Base-by-base conservation (phyloP, 2,113 vertebrate genomes). In the Morone chrysops region DNA sequence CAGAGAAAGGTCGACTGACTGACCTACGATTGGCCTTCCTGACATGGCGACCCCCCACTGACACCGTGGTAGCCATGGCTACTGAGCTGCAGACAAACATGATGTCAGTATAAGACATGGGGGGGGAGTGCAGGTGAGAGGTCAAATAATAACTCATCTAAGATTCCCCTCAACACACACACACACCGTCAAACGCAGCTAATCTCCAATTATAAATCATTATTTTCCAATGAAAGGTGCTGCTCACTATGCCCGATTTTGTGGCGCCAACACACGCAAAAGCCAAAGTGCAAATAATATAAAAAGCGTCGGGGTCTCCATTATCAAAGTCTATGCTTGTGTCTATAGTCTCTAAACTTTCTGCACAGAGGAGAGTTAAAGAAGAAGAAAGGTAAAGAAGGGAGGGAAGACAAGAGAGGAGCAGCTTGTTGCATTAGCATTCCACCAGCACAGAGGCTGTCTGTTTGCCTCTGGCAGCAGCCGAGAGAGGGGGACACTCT, bases 391-490 rank as follows among this genome's bases (percentile, higher is more conserved):
- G 91, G 91, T 92, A 91, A 90, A 90, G 90, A 90, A 81, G 89
- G 92, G 84, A 81, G 89, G 86, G 87, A 85, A 94, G 90, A 93
- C 89, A 92, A 91, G 89, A 90, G 90, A 87, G 83, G 70, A 93
- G 90, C 92, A 90, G 93, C 94, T 94, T 93, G 92, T 94, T 93
- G 92, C 88, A 94, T 95, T 95, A 95, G 93, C 93, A 95, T 95
- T 95, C 94, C 90, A 81, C 68, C 92, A 80, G 94, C 93, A 91
- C 87, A 92, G 90, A 89, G 92, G 91, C 90, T 92, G 93, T 95
- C 93, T 93, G 93, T 94, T 95, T 91, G 94, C 94, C 94, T 94
- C 93, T 94, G 94, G 94, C 94, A 92, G 93, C 92, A 92, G 92
- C 92, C 91, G 89, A 92, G 92, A 93, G 93, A 90, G 91, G 92